phyloP scores from a whole-genome alignment of 2,888 invertebrate species.

The Stenodema calcarata region DNA sequence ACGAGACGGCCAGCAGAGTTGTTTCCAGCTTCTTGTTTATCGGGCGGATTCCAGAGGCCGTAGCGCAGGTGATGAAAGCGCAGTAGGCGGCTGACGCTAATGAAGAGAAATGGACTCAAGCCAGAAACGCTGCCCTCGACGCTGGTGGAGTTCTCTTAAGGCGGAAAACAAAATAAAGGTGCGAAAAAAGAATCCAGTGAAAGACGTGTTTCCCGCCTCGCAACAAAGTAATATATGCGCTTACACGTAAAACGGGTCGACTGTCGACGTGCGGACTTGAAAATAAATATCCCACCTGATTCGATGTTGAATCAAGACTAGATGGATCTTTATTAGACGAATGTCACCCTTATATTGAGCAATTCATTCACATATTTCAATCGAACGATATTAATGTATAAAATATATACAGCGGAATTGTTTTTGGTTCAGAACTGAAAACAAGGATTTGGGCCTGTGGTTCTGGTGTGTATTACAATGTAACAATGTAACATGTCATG shows the following conservation, averaged over 20 bases:
- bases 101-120: slow-evolving; percentile 11
- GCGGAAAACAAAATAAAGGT: neutral
- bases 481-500: too few relatives aligned
- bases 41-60: neutral
- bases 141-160: neutral
- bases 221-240: neutral
- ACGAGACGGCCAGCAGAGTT: neutral
- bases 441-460: too few relatives aligned
- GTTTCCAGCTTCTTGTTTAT: neutral
- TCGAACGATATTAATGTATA: too few relatives aligned
- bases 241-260: neutral
- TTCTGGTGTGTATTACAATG: too few relatives aligned
- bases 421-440: too few relatives aligned
- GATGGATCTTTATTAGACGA: too few relatives aligned
- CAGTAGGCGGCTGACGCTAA: slow-evolving; percentile 21
- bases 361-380: too few relatives aligned
- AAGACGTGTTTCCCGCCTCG: neutral
- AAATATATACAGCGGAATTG: too few relatives aligned
- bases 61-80: neutral
- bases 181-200: neutral
- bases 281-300: neutral
- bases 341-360: too few relatives aligned
- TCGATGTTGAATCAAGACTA: too few relatives aligned
- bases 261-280: neutral
- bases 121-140: neutral